Conservation (phyloP, 2,797 vertebrate species). For the Atherinosoma microstoma region DNA sequence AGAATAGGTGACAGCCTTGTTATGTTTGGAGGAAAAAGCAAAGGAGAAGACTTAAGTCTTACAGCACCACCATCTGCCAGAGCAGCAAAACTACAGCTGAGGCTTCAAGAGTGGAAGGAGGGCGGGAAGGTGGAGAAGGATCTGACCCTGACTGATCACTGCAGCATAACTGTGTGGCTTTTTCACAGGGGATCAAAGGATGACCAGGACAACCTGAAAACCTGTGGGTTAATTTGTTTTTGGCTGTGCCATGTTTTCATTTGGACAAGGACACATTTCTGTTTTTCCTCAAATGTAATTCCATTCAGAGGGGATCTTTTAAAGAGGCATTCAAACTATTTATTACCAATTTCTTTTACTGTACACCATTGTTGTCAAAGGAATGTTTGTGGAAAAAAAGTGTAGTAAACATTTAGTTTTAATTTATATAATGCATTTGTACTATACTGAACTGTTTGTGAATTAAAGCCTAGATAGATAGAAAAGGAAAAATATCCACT, state of each 20-base stretch:
- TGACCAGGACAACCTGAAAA: constrained; percentile 75
- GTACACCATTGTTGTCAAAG: neutral
- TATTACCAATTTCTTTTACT: neutral
- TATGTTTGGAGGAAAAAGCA: constrained; percentile 58
- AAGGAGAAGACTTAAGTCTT: constrained; percentile 71
- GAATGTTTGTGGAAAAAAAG: neutral
- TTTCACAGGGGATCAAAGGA: constrained; percentile 76
- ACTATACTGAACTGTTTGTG: constrained; percentile 15
- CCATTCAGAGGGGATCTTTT: constrained; percentile 54
- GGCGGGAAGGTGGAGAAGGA: constrained; percentile 62
- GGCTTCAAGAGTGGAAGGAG: constrained; percentile 31
- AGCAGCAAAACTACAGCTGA: constrained; percentile 70
- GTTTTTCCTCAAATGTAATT: constrained; percentile 51
- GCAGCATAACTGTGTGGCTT: constrained; percentile 79
- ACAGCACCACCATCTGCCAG: constrained; percentile 84
- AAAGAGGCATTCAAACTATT: constrained; percentile 10
- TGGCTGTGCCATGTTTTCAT: constrained; percentile 39
- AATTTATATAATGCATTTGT: neutral
- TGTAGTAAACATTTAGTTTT: neutral
- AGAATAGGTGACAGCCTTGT: constrained; percentile 79
- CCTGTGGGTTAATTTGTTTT: constrained; percentile 45
- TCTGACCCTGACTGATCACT: constrained; percentile 83
- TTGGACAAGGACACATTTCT: constrained; percentile 58
- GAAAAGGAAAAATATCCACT: neutral
- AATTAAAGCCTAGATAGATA: constrained; percentile 9